Evolutionary conservation across 2,113 vertebrate genomes (phyloP), one percentile per base, ranked within the genome.

Genomic region (Pitta sordida): DNA sequence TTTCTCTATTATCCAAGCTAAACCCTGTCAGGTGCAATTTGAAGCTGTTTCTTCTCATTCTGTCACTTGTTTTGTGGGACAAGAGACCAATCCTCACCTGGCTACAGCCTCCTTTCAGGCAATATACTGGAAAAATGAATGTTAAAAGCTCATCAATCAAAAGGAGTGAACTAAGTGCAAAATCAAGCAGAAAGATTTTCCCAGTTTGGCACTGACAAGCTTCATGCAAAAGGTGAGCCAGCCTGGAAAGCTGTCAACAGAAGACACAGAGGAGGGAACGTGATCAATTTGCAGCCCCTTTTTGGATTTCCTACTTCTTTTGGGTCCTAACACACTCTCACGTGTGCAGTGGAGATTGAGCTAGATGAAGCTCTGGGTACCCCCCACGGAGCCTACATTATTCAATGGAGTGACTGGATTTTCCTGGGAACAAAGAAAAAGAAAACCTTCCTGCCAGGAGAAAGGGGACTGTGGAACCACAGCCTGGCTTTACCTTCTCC

Each of bases 331-430:
- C 27, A 10, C 2, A 0, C 34, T 46, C 55, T 36, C 19, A 58
- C 1, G 6, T 11, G 18, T 37, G 7, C 0, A 1, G 7, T 13
- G 9, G 0, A 6, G 59, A 11, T n/a, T 4, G 68, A 83, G 55
- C 18, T 68, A 56, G 67, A 3, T 17, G 27, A 37, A 19, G 5
- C 64, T 37, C 44, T 7, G 8, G 15, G 51, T 8, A 26, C 32
- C 41, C 55, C n/a, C 2, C 11, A 2, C 1, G 22, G 6, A 30
- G 34, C n/a, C 34, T 8, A 23, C 43, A 10, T 10, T 67, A 7
- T 11, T 55, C 71, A 22, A 0, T 0, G 6, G 36, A n/a, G 15
- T 1, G 1, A 15, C 23, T 7, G 71, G 46, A 46, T 92, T 80
- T 73, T 27, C 30, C 39, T 6, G 0, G 24, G 53, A 44, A 37